Evolutionary conservation across 2,888 invertebrate species (phyloP).

Genomic region (Nipponacmea schrenckii): DNA sequence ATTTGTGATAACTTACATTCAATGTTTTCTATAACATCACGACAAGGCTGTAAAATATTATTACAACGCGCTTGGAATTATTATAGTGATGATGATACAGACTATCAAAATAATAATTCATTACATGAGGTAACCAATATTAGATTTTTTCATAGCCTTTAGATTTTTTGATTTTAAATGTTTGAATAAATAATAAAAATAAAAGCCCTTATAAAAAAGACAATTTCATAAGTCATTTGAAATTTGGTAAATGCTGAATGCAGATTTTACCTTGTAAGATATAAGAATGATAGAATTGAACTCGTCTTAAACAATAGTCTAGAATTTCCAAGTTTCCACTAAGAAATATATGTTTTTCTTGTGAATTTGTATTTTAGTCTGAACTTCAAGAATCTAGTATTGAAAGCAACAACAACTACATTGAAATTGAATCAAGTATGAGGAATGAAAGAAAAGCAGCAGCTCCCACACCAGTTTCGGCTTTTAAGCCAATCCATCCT

Average conservation of each 20-base stretch:
- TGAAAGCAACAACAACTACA: not conserved
- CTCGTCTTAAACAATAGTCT: too few relatives aligned
- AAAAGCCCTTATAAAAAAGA: too few relatives aligned
- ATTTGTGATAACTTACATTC: not conserved
- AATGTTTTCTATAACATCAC: not conserved
- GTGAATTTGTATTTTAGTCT: not conserved
- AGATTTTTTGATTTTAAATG: too few relatives aligned
- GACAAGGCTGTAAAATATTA: not conserved
- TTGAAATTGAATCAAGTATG: not conserved
- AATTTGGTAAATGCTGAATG: too few relatives aligned
- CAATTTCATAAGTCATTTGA: too few relatives aligned
- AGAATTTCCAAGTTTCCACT: too few relatives aligned
- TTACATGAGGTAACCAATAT: too few relatives aligned
- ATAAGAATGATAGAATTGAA: too few relatives aligned
- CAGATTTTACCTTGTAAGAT: not conserved
- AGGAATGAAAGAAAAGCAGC: not conserved
- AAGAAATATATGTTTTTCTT: not conserved
- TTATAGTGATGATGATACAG: not conserved
- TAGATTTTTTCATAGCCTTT: too few relatives aligned
- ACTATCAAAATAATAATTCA: too few relatives aligned
- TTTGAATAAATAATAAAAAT: too few relatives aligned
- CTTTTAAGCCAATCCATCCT: constrained; percentile 44
- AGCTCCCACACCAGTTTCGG: constrained; percentile 29
- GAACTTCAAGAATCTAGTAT: not conserved
- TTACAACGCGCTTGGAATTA: not conserved